Evolutionary conservation across 1,140 invertebrate genomes (phyloP).

Genomic region (Leptopilina clavipes): DNA sequence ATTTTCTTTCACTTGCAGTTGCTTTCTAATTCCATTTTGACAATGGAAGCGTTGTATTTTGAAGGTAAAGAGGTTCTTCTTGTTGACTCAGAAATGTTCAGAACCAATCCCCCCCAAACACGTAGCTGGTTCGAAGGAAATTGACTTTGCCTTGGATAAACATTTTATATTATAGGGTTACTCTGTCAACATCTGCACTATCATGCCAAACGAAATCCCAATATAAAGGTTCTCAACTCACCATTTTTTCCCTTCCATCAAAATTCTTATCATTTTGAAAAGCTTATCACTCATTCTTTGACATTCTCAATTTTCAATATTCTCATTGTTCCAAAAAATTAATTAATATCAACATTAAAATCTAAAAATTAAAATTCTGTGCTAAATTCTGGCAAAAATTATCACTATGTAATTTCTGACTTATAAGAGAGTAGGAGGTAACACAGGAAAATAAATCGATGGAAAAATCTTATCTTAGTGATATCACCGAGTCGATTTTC

Average conservation of each 20-base stretch:
- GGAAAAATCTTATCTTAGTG: constrained; percentile 35
- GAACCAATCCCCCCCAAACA: constrained; percentile 44
- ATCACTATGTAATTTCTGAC: too few species aligned
- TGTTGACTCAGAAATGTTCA: constrained; percentile 53
- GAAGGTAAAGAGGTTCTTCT: constrained; percentile 34
- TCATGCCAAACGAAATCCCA: constrained; percentile 44
- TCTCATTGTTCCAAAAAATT: too few species aligned
- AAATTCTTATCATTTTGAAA: not conserved
- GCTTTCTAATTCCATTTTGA: constrained; percentile 17
- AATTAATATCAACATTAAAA: not conserved
- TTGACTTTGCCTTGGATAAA: constrained; percentile 55
- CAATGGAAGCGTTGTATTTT: constrained; percentile 20
- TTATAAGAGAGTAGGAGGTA: too few species aligned
- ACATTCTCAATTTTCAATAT: not conserved
- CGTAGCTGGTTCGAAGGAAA: constrained; percentile 50
- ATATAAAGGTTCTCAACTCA: constrained; percentile 51
- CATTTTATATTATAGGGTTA: constrained; percentile 62
- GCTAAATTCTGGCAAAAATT: too few species aligned
- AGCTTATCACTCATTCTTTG: constrained; percentile 24
- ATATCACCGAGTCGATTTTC: constrained; percentile 55
- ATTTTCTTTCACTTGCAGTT: not conserved
- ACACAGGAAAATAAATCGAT: not conserved
- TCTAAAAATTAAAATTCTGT: too few species aligned
- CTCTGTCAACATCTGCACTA: constrained; percentile 58
- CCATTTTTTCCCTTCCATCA: constrained; percentile 43